Base-by-base conservation (phyloP, 2,888 invertebrate genomes). In the Aphelenchoides bicaudatus region DNA sequence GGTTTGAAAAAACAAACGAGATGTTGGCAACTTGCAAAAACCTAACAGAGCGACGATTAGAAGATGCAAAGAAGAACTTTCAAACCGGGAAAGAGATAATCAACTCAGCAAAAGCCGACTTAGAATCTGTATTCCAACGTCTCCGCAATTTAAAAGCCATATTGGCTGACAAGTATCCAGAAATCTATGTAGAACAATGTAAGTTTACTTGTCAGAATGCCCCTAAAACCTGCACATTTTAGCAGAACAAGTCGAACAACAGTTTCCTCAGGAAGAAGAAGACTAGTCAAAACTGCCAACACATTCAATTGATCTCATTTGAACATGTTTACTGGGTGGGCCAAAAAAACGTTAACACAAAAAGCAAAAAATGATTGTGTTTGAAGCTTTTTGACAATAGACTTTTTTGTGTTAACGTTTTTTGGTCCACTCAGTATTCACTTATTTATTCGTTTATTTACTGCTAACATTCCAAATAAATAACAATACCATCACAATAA, bases 1-100 rank as follows among this genome's bases (percentile, higher is more conserved):
- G 94, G 56, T 98, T 94, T 82, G 96, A 96, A 79, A 96, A 96
- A 81, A 96, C 96, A 0, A 98, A 96, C 78, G 96, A 98, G 83
- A 98, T 96, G 96, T 82, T 98, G 29, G 87, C 90, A 8, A 96
- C 94, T 80, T 94, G 94, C 79, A 93, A 93, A 80, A 88, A 90
- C 19, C 81, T 98, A n/a, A 91, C 93, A 0, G 87, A 88, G 2
- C 87, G 87, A 64, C 85, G 96, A 10, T 85, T 91, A 54, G 88
- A 90, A 75, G 86, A 86, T 21, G 91, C 92, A 0, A 87, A 86
- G 6, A 86, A 86, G 0, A 93, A 96, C 78, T 91, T 94, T 73
- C 90, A 88, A 75, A 88, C 88, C 69, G 92, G 94, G 78, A 90
- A 90, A 0, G 87, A 87, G 23, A 28, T 91, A 1, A 83, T 96